Evolutionary conservation across 2,113 vertebrate genomes (phyloP), one percentile per base, ranked within the genome.

Genomic region (Typhlomys cinereus): DNA sequence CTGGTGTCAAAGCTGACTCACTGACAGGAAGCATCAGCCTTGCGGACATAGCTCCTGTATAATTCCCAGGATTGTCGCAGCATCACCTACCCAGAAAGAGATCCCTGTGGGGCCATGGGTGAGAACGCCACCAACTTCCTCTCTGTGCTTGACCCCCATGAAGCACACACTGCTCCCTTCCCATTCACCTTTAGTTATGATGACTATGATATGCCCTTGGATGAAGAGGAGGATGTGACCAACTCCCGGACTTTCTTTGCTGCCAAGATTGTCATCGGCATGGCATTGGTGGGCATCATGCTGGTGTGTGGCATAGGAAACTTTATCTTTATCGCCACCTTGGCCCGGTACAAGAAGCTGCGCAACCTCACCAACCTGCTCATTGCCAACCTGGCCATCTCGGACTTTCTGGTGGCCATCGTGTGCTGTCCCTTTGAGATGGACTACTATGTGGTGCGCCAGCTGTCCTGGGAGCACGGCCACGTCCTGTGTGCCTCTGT

Each of bases 341-440:
- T 99, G 0, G 98, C 96, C 29, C 98, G 99, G 52, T 99, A 99
- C 97, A 99, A 99, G 96, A 99, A 99, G 94, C 98, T 99, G 2
- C 97, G 99, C 4, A 99, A 99, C 95, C 98, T 99, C 94, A 99
- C 99, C 95, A 99, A 99, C 97, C 96, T 99, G 87, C 98, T 99
- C 74, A 99, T 99, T 0, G 99, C 99, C 88, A 99, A 99, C 95
- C 96, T 99, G 97, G 99, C 99, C 61, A 98, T 99, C 96, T 99
- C 99, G 0, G 99, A 99, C 96, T 99, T 99, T 96, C 97, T 99
- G 0, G 99, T 99, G 96, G 99, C 99, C 13, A 98, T 99, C 0
- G 98, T 99, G 91, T 99, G 99, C 97, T 99, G 99, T 80, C 99
- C 99, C 0, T 99, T 99, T 17, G 98, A 99, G 95, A 98, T 99